Evolutionary conservation across 2,797 vertebrate genomes (phyloP).

Genomic region (Danionella dracula): DNA sequence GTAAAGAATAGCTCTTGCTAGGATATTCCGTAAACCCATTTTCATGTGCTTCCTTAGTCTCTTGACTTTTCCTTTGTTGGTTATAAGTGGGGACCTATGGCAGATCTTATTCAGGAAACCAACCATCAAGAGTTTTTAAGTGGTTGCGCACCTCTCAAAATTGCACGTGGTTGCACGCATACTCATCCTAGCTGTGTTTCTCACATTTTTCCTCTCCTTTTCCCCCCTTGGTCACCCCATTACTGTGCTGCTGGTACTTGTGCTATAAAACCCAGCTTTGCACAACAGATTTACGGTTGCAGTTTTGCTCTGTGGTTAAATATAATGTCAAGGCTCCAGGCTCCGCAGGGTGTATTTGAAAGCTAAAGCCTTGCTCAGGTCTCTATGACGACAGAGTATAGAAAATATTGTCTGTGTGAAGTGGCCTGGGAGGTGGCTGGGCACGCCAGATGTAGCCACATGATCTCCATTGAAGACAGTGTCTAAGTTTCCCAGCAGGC

Average conservation of each 20-base stretch:
- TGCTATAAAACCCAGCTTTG: constrained; percentile 51
- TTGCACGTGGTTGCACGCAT: constrained; percentile 8
- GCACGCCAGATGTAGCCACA: constrained; percentile 9
- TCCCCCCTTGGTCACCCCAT: constrained; percentile 34
- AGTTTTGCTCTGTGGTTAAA: constrained; percentile 54
- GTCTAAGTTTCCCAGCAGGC: not conserved
- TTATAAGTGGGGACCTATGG: constrained; percentile 51
- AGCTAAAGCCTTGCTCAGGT: constrained; percentile 51
- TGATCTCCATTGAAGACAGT: not conserved
- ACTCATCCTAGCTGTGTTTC: not conserved
- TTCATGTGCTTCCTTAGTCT: too few species aligned
- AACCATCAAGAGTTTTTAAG: constrained; percentile 54
- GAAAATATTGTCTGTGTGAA: constrained; percentile 45
- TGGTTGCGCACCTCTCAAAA: constrained; percentile 43
- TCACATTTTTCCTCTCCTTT: constrained; percentile 14
- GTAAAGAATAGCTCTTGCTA: not conserved
- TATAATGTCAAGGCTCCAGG: constrained; percentile 58
- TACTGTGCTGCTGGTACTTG: constrained; percentile 11
- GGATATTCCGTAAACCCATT: not conserved
- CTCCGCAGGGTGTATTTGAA: constrained; percentile 55
- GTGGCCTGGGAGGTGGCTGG: constrained; percentile 27
- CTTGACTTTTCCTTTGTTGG: constrained; percentile 38
- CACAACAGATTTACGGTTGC: constrained; percentile 59
- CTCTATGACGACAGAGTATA: constrained; percentile 50
- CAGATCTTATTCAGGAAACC: constrained; percentile 57